Evolutionary conservation across 2,797 vertebrate species (phyloP).

Genomic region (Gouania willdenowi): DNA sequence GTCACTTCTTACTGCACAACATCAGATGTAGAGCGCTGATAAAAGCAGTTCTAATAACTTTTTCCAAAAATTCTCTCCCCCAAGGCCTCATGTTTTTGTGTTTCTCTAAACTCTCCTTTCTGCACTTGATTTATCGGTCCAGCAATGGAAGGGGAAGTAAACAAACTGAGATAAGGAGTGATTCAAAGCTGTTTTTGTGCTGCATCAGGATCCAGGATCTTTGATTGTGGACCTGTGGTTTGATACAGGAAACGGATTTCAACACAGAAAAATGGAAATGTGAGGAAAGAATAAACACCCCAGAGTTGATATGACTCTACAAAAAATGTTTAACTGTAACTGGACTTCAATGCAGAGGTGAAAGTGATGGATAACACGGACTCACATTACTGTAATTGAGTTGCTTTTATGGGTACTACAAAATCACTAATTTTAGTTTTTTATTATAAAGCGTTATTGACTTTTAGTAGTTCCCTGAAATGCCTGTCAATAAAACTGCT

Average conservation of each 20-base stretch:
- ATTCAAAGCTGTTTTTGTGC: constrained; percentile 39
- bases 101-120: constrained; percentile 23
- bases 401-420: too few species aligned
- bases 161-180: constrained; percentile 54
- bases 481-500: too few species aligned
- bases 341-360: too few species aligned
- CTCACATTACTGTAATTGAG: too few species aligned
- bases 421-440: too few species aligned
- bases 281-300: too few species aligned
- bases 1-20: constrained; percentile 36
- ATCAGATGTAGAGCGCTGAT: constrained; percentile 51
- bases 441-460: too few species aligned
- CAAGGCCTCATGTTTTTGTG: constrained; percentile 16
- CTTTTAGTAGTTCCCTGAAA: too few species aligned
- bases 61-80: constrained; percentile 32
- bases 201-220: constrained; percentile 27
- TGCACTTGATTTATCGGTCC: constrained; percentile 50
- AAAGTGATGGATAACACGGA: too few species aligned
- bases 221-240: constrained; percentile 30
- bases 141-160: constrained; percentile 37
- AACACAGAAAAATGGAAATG: constrained; percentile 12
- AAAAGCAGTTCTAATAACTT: constrained; percentile 62
- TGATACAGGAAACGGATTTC: constrained; percentile 16
- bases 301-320: constrained; percentile 15
- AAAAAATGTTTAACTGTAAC: too few species aligned